These are phyloP conservation scores for Lymantria dispar DNA, from an alignment of 2,888 invertebrate genomes.

Conservation along the genomic window DNA sequence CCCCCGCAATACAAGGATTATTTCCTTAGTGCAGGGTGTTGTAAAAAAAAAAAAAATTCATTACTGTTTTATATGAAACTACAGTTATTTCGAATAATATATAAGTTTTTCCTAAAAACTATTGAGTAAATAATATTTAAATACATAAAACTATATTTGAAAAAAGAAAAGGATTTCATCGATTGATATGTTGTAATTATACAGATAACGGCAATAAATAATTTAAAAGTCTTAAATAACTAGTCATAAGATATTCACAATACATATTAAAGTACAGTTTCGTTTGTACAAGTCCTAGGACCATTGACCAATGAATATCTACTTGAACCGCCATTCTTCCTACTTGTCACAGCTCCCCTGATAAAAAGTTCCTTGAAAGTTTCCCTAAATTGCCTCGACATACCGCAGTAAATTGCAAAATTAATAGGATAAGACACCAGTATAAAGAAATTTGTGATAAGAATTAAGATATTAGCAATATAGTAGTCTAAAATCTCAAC, in stretches of 20 bases:
- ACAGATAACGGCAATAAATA: conserved; percentile 20
- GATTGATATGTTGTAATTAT: conserved; percentile 33
- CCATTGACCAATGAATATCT: conserved; percentile 92
- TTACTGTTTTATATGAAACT: too few relatives aligned
- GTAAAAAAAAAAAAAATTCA: too few relatives aligned
- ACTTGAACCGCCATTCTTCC: conserved; percentile 87
- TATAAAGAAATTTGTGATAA: conserved; percentile 95
- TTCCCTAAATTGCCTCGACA: conserved; percentile 96
- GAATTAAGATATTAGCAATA: conserved; percentile 88
- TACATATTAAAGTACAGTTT: conserved; percentile 86
- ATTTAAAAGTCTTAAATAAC: conserved; percentile 17
- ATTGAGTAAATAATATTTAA: not conserved
- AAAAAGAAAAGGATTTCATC: conserved; percentile 3
- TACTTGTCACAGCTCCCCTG: conserved; percentile 82
- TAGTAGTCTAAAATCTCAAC: conserved; percentile 89
- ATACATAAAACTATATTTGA: not conserved
- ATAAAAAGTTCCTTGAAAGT: conserved; percentile 94
- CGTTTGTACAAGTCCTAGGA: conserved; percentile 91
- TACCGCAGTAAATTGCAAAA: conserved; percentile 97
- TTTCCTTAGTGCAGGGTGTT: too few relatives aligned
- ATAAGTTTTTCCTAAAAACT: too few relatives aligned
- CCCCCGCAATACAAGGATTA: too few relatives aligned
- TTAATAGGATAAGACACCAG: conserved; percentile 96
- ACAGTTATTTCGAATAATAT: too few relatives aligned
- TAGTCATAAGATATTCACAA: conserved; percentile 33